Evolutionary conservation across 2,113 vertebrate species (phyloP), one percentile per base, ranked within the genome.

Genomic region (Fulmarus glacialis): DNA sequence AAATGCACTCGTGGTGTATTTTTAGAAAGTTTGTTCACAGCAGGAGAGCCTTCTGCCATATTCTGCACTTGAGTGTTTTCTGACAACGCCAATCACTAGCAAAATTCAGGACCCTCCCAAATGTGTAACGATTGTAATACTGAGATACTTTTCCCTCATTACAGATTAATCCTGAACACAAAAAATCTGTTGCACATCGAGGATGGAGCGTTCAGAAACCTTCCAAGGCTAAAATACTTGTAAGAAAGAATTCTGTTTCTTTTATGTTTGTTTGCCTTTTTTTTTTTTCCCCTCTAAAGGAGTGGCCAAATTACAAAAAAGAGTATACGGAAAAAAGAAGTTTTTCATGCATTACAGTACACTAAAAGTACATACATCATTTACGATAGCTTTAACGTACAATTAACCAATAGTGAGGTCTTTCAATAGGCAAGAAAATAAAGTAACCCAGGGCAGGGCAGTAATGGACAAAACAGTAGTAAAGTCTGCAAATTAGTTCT

Each of bases 181-280:
- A 99, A 99, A 97, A 98, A 98, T 94, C 98, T 99, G 89, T 96
- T 98, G 83, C 72, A 97, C 50, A 99, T 99, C 60, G 99, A 99
- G 70, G 98, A 98, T 0, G 99, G 98, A 73, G 99, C 99, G 1
- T 99, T 99, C 97, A 98, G 97, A 96, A 98, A 99, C 92, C 98
- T 99, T 83, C 98, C 99, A 70, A 98, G 90, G 73, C 97, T 99
- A 97, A 98, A 98, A 97, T 99, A 99, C 95, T 95, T 99, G 99
- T 99, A 98, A 99, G 99, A 77, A 90, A 79, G 56, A 59, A 68
- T 93, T 97, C 50, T 53, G 0, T 94, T 96, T 72, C 24, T 89
- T 82, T 94, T 94, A 98, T 97, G 2, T 27, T 85, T 84, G 36
- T 12, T 11, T n/a, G n/a, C 16, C 3, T 19, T 48, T 75, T 50